phyloP scores from a whole-genome alignment of 2,797 vertebrate genomes.

The Leptodactylus fallax region DNA sequence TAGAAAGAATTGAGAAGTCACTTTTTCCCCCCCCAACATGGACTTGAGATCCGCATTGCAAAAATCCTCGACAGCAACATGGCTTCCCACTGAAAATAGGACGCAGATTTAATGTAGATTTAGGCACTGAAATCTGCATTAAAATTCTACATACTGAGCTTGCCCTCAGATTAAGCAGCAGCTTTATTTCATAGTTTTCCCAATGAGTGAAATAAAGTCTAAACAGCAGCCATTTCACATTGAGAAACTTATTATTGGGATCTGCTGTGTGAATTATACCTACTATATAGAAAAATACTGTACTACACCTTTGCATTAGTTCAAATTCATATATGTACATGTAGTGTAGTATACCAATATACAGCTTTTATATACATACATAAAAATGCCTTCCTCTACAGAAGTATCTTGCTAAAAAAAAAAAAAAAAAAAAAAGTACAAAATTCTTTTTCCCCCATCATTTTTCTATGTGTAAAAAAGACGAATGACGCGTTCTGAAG shows the following conservation, averaged over 20 bases:
- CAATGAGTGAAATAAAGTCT: too few relatives aligned
- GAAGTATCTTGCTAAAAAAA: constrained; percentile 9
- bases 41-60: too few relatives aligned
- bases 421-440: neutral
- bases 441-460: neutral
- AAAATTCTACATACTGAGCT: too few relatives aligned
- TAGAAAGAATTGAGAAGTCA: too few relatives aligned
- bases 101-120: too few relatives aligned
- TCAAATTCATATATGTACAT: neutral
- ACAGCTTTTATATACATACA: neutral
- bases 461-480: constrained; percentile 13
- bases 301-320: neutral
- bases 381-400: constrained; percentile 14
- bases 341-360: neutral
- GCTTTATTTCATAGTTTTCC: too few relatives aligned
- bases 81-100: too few relatives aligned
- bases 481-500: neutral
- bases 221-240: neutral
- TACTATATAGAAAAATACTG: neutral
- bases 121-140: too few relatives aligned
- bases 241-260: neutral
- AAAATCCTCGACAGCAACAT: too few relatives aligned
- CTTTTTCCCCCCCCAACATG: too few relatives aligned
- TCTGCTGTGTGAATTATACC: neutral
- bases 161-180: too few relatives aligned